Evolutionary conservation across 1,140 invertebrate species (phyloP).

Genomic region (Marisa cornuarietis): DNA sequence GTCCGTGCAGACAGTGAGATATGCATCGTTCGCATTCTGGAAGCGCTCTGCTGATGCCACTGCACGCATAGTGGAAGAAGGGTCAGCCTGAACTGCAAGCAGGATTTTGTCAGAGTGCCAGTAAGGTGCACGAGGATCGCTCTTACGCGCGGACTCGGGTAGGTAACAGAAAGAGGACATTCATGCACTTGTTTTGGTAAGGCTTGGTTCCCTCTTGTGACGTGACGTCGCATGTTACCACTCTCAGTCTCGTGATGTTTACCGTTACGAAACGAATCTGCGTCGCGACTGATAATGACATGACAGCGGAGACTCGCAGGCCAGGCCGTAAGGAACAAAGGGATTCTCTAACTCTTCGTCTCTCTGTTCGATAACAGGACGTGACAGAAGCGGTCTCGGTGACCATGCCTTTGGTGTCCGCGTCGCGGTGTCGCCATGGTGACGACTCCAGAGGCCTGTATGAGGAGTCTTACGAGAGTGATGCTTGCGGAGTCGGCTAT

Average conservation of each 20-base stretch:
- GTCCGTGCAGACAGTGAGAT: background rate
- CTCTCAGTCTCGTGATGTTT: background rate
- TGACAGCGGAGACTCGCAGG: background rate
- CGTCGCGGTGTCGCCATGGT: conserved; percentile 23
- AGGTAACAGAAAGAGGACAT: too few relatives aligned
- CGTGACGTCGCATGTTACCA: background rate
- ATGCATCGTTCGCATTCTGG: too few relatives aligned
- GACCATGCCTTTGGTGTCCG: conserved; percentile 37
- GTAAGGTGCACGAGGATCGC: too few relatives aligned
- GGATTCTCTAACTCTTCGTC: background rate
- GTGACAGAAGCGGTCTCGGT: background rate
- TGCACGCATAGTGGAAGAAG: background rate
- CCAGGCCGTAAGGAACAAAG: background rate
- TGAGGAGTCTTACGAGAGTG: conserved; percentile 91
- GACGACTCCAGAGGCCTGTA: conserved; percentile 84
- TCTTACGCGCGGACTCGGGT: too few relatives aligned
- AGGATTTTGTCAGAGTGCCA: too few relatives aligned
- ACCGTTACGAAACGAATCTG: background rate
- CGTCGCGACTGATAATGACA: background rate
- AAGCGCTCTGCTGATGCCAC: background rate
- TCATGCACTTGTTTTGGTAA: too few relatives aligned
- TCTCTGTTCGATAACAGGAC: background rate
- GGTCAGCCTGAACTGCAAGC: too few relatives aligned
- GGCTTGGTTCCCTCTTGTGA: too few relatives aligned
- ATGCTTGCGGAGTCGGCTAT: conserved; percentile 98